Base-by-base conservation (phyloP, 2,113 vertebrate species). In the Hippocampus abdominalis region DNA sequence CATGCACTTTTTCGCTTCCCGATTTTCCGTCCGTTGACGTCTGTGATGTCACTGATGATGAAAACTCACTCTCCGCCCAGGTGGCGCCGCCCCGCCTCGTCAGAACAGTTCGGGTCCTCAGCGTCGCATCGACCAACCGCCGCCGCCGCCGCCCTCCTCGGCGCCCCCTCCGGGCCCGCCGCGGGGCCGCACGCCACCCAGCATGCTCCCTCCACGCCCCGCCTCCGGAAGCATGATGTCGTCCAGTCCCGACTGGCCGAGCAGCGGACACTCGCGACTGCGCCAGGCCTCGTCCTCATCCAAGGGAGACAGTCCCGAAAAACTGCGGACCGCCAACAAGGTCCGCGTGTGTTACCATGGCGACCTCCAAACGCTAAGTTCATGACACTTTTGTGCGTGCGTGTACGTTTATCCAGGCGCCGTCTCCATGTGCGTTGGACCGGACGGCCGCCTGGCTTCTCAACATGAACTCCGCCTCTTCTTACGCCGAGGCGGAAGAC, bases 371-470 rank as follows among this genome's bases (percentile, higher is more conserved):
- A 21, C 8, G n/a, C 7, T n/a, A 46, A 46, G 44, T 68, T 29
- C 18, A 3, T 27, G 42, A 42, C 61, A 40, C 18, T 8, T 20
- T 7, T 1, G 15, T 32, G 53, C 76, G 54, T 72, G 46, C 60
- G 63, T 49, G 51, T 77, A 57, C 92, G 90, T 93, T 86, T 78
- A 86, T 91, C 65, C 91, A 99, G 97, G 96, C 95, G 84, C 96
- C 96, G 67, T 98, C 97, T 81, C 97, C 96, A 77, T 96, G 95
- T 87, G 96, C 96, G 51, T 86, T 99, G 94, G 96, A 99, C 86
- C 95, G 97, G 73, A 99, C 96, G 0, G 97, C 97, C 4, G 97
- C 96, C 84, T 99, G 97, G 97, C 94, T 98, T 84, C 94, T 99
- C 91, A 99, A 96, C 92, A 98, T 99, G 97, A 99, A 98, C 78